Base-by-base conservation (phyloP, 2,888 invertebrate genomes). In the Muschampia plurimacula region DNA sequence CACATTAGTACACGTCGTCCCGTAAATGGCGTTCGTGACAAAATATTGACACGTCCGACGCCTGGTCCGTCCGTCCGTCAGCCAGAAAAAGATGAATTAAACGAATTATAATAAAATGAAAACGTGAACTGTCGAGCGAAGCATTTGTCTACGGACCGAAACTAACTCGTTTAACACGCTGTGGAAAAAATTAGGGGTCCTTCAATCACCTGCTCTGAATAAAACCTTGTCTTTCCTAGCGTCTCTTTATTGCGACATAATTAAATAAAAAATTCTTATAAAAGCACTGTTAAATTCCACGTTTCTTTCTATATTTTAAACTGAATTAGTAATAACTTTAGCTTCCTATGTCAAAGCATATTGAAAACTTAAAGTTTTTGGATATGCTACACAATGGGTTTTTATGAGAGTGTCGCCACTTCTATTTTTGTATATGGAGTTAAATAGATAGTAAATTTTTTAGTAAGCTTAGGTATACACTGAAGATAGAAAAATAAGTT, bases 21-120 rank as follows among this genome's bases (percentile, higher is more conserved):
- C 79, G 81, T 79, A 85, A 90, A 91, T 90, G 89, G 84, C 84
- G 88, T 87, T 92, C 92, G 93, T 94, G 94, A 94, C 93, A 94
- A 89, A 93, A 92, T 93, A 94, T 94, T 93, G 93, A 94, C 92
- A 91, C 86, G 88, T 86, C 75, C 64, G 78, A 52, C 72, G 72
- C 13, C 15, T 55, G 67, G 66, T 72, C 67, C 5, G 72, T 67
- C 72, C 68, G 75, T 76, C 73, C 72, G 74, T 74, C 69, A 80
- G 81, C 81, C 78, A 76, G 82, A 89, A 90, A 89, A 90, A 89
- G 83, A 86, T 83, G 87, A 86, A 90, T 90, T 86, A 89, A 89
- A 89, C 87, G 84, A 82, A 79, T 78, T 79, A 78, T 74, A 77
- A 79, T 79, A 79, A 87, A 86, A 85, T 86, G 87, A 89, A 88